These are phyloP conservation scores for Drosophila mimica DNA, from an alignment of 2,888 invertebrate genomes.

Conservation along the genomic window DNA sequence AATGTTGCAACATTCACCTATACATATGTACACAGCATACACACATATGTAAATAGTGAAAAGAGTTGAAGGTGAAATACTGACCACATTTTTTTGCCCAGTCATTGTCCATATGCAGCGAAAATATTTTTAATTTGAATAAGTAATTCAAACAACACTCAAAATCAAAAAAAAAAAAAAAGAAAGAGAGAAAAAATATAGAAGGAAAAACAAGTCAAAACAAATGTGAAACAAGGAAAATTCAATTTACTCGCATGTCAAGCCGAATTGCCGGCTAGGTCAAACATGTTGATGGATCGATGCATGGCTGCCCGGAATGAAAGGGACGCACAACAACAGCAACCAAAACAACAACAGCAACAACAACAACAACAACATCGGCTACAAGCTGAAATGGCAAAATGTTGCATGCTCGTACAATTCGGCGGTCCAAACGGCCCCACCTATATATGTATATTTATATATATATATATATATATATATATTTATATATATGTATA, in stretches of 20 bases:
- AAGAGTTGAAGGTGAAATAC: constrained; percentile 48
- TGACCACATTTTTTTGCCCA: constrained; percentile 43
- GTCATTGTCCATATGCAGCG: constrained; percentile 57
- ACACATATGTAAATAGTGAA: constrained; percentile 28
- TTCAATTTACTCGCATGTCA: constrained; percentile 83
- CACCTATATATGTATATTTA: constrained; percentile 11
- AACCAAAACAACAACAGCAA: constrained; percentile 16
- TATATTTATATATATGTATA: not conserved
- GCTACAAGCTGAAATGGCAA: constrained; percentile 73
- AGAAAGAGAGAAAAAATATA: constrained; percentile 19
- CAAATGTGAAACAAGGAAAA: constrained; percentile 80
- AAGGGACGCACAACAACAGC: constrained; percentile 52
- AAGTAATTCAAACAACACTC: constrained; percentile 77
- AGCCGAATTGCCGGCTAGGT: constrained; percentile 80
- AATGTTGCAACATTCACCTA: constrained; percentile 31
- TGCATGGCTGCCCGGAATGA: constrained; percentile 42
- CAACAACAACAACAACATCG: constrained; percentile 31
- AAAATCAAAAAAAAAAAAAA: constrained; percentile 47
- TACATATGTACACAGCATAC: not conserved
- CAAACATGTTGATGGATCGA: constrained; percentile 80
- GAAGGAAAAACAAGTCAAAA: constrained; percentile 69
- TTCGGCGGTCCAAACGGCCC: constrained; percentile 61
- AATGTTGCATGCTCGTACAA: constrained; percentile 69
- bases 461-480: not conserved
- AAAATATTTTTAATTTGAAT: constrained; percentile 80